Percentiles rank a stretch among this genome's conserved stretches.
phyloP scores from a whole-genome alignment of 2,888 invertebrate species.

The Polydrusus pterygomalis region DNA sequence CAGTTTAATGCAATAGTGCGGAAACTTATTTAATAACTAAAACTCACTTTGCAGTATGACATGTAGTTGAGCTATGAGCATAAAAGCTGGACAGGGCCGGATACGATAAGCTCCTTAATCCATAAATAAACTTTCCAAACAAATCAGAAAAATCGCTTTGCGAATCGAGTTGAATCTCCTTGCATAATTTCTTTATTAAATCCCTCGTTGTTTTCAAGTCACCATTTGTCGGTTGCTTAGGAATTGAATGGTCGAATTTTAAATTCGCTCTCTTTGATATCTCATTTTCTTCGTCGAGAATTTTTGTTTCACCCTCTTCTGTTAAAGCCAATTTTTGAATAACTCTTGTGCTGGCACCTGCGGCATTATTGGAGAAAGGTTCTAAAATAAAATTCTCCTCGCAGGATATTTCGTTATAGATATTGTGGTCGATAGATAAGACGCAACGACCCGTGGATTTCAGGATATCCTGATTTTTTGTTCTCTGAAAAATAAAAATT shows the following conservation, averaged over 20 bases:
- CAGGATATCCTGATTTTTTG: conserved; percentile 83
- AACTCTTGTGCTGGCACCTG: conserved; percentile 83
- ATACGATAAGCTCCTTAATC: conserved; percentile 80
- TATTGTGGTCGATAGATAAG: conserved; percentile 84
- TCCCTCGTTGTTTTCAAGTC: conserved; percentile 83
- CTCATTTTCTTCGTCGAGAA: conserved; percentile 72
- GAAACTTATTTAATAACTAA: conserved; percentile 29
- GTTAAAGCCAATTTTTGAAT: conserved; percentile 76
- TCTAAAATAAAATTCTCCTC: conserved; percentile 83
- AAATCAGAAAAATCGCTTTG: conserved; percentile 78
- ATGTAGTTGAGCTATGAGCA: conserved; percentile 78
- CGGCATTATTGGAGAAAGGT: conserved; percentile 83
- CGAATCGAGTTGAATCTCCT: conserved; percentile 75
- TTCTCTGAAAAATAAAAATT: conserved; percentile 70
- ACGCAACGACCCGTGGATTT: conserved; percentile 83
- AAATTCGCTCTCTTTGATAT: conserved; percentile 78
- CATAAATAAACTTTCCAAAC: conserved; percentile 80
- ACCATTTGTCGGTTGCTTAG: conserved; percentile 80
- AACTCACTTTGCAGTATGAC: conserved; percentile 82
- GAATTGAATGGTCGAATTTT: conserved; percentile 82
- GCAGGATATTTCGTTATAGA: conserved; percentile 83
- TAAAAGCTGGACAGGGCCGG: conserved; percentile 81
- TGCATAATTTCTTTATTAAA: conserved; percentile 82
- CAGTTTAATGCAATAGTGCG: neutral
- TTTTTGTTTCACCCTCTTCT: conserved; percentile 74